Percentiles rank a stretch among this genome's conserved stretches.
Evolutionary conservation across 2,797 vertebrate species (phyloP).

Genomic region (Lepilemur septentrionalis): DNA sequence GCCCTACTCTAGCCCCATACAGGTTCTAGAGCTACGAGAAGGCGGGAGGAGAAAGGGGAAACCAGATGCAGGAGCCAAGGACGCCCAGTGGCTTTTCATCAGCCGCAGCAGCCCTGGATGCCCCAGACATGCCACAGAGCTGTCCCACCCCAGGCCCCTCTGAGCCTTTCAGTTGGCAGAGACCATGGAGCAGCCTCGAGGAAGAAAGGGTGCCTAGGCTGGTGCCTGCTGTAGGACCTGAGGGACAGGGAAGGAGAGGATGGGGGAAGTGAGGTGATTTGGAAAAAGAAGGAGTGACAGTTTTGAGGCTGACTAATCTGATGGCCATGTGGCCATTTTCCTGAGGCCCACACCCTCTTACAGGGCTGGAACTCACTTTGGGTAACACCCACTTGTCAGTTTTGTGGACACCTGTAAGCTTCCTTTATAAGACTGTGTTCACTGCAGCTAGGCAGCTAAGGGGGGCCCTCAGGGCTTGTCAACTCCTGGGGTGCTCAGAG

Average conservation of each 20-base stretch:
- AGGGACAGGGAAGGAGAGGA: too few relatives aligned
- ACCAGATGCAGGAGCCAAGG: not conserved
- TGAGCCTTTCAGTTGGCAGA: not conserved
- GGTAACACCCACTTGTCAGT: not conserved
- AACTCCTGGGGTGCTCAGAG: not conserved
- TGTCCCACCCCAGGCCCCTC: not conserved
- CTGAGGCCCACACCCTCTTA: not conserved
- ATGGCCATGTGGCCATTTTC: not conserved
- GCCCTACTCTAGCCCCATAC: not conserved
- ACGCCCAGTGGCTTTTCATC: not conserved
- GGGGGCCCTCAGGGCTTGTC: not conserved
- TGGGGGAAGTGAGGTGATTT: rapidly evolving
- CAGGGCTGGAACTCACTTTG: not conserved
- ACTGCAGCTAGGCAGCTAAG: not conserved
- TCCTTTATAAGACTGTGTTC: not conserved
- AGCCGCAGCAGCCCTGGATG: not conserved
- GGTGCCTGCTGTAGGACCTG: not conserved
- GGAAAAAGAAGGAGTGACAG: not conserved
- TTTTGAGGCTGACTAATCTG: not conserved
- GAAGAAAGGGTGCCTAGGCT: not conserved
- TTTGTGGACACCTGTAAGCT: not conserved
- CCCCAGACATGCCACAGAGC: not conserved
- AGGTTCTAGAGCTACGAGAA: not conserved
- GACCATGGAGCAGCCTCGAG: not conserved
- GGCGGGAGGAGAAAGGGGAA: not conserved